Percentiles rank a stretch among this genome's conserved stretches.
Conservation (phyloP, 2,113 vertebrate species). For the Cairina moschata region DNA sequence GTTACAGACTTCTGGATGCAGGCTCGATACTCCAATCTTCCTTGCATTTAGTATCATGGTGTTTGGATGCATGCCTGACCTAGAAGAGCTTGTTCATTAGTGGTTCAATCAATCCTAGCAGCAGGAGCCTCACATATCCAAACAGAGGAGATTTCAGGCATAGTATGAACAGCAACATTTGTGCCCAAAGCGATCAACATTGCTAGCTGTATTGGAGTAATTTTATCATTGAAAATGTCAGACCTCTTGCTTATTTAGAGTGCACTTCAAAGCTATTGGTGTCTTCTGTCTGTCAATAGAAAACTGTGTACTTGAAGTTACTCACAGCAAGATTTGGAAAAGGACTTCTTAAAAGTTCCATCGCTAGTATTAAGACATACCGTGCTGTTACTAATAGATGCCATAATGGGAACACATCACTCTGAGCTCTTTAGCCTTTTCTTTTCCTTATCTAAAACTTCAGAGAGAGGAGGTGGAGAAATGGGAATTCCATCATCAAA, state of each 20-base stretch:
- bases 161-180: not conserved
- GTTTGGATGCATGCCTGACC: not conserved
- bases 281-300: not conserved
- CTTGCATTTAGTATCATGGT: not conserved
- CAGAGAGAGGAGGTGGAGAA: not conserved
- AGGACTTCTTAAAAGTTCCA: not conserved
- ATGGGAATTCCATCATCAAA: not conserved
- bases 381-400: not conserved
- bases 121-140: slow-evolving; percentile 4
- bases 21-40: not conserved
- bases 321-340: not conserved
- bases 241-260: not conserved
- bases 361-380: not conserved
- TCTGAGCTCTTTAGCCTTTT: not conserved
- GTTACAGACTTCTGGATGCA: not conserved
- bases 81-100: slow-evolving; percentile 6
- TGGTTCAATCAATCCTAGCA: not conserved
- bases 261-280: not conserved
- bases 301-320: not conserved
- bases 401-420: not conserved
- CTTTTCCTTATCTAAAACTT: not conserved
- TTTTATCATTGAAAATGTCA: not conserved
- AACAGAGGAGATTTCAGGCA: slow-evolving; percentile 23
- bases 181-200: not conserved
- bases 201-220: not conserved